A percentile compares a stretch with the other conserved stretches of the same genome.
Evolutionary conservation across 1,140 invertebrate genomes (phyloP).

Genomic region (Camponotus vicinus): DNA sequence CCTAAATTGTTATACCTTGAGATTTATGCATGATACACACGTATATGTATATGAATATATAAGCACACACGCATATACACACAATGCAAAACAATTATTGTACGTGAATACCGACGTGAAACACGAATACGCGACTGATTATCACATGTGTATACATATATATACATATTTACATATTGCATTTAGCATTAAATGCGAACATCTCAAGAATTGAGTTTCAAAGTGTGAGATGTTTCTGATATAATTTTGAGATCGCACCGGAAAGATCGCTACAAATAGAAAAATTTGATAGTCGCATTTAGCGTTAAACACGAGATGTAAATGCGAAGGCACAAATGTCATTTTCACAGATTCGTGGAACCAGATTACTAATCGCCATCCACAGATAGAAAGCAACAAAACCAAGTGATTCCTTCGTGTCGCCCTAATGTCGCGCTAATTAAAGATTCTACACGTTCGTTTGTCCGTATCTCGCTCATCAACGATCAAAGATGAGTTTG

Average conservation of each 20-base stretch:
- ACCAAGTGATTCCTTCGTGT: conserved; percentile 28
- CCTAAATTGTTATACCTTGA: conserved; percentile 45
- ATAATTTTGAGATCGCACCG: neutral
- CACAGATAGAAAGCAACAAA: conserved; percentile 25
- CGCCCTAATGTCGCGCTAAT: neutral
- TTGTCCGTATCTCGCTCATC: conserved; percentile 43
- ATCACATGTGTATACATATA: neutral
- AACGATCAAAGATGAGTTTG: conserved; percentile 29
- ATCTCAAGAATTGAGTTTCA: neutral
- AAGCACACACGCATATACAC: neutral
- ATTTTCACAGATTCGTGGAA: conserved; percentile 35
- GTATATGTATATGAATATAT: conserved; percentile 54
- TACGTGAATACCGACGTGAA: conserved; percentile 19
- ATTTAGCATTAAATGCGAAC: conserved; percentile 9
- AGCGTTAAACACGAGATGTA: neutral
- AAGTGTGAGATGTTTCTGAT: neutral
- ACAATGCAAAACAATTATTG: conserved; percentile 4
- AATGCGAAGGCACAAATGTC: conserved; percentile 3
- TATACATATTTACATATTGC: neutral
- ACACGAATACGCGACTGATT: conserved; percentile 8
- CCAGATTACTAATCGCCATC: neutral
- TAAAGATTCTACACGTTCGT: conserved; percentile 17
- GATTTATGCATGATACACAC: conserved; percentile 40
- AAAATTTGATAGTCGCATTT: conserved; percentile 32
- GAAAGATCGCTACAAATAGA: neutral